Conservation (phyloP, 1,140 invertebrate species). For the Monochamus saltuarius region DNA sequence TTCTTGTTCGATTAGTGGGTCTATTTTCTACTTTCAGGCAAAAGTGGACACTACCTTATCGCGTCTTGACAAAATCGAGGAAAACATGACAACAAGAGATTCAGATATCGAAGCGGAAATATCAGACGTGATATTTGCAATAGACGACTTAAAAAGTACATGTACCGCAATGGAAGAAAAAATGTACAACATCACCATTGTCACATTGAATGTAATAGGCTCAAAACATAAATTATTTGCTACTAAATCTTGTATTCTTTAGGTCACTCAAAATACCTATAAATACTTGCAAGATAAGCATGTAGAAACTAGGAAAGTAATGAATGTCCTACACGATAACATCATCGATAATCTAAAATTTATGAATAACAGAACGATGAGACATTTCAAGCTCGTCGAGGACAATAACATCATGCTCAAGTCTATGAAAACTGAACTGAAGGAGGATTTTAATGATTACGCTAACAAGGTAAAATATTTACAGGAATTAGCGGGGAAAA, state of each 20-base stretch:
- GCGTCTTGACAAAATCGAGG: constrained; percentile 43
- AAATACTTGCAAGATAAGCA: constrained; percentile 1
- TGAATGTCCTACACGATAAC: constrained; percentile 16
- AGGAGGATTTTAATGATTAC: constrained; percentile 34
- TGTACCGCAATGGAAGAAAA: constrained; percentile 26
- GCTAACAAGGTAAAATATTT: constrained; percentile 35
- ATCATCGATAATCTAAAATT: constrained; percentile 14
- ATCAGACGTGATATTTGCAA: constrained; percentile 34
- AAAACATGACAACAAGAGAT: constrained; percentile 33
- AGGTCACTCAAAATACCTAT: constrained; percentile 13
- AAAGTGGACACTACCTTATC: constrained; percentile 37
- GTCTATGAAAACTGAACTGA: constrained; percentile 28
- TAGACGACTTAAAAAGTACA: constrained; percentile 42
- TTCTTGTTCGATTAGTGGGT: neutral
- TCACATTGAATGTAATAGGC: constrained; percentile 20
- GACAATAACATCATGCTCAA: constrained; percentile 20
- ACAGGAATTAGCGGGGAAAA: neutral
- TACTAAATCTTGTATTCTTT: constrained; percentile 10
- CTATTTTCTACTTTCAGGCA: constrained; percentile 30
- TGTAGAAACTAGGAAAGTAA: constrained; percentile 13
- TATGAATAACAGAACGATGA: constrained; percentile 18
- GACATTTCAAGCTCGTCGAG: constrained; percentile 9
- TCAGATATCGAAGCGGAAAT: constrained; percentile 43
- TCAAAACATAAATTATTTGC: neutral
- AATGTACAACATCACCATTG: constrained; percentile 28